phyloP scores from a whole-genome alignment of 2,113 vertebrate species.

The Casuarius casuarius region DNA sequence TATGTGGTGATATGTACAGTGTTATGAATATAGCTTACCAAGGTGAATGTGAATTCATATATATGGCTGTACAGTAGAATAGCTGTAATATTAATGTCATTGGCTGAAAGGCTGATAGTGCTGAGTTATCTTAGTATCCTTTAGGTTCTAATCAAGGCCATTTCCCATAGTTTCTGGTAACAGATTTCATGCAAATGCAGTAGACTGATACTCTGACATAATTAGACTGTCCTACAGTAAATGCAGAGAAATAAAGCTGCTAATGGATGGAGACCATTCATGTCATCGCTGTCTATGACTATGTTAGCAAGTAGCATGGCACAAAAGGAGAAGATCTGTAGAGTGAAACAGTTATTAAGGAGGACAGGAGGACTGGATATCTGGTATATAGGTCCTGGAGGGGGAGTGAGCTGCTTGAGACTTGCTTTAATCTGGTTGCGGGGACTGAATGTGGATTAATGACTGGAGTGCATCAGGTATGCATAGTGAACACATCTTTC shows the following conservation, averaged over 20 bases:
- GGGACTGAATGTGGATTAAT: not conserved
- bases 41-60: not conserved
- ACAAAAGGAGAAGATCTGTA: not conserved
- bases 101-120: not conserved
- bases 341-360: not conserved
- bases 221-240: not conserved
- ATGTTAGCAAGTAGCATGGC: not conserved
- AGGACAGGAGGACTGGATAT: not conserved
- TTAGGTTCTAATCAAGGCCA: not conserved
- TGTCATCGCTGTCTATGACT: not conserved
- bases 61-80: not conserved
- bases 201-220: not conserved
- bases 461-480: not conserved
- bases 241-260: not conserved
- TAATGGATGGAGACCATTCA: not conserved
- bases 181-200: not conserved
- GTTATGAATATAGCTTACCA: not conserved
- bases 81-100: not conserved
- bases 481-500: not conserved
- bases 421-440: not conserved
- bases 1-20: not conserved
- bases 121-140: not conserved
- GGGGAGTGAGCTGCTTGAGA: not conserved
- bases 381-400: not conserved
- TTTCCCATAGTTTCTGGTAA: not conserved